Percentiles rank a stretch among this genome's conserved stretches.
Evolutionary conservation across 2,888 invertebrate genomes (phyloP).

Genomic region (Cantharis rufa): DNA sequence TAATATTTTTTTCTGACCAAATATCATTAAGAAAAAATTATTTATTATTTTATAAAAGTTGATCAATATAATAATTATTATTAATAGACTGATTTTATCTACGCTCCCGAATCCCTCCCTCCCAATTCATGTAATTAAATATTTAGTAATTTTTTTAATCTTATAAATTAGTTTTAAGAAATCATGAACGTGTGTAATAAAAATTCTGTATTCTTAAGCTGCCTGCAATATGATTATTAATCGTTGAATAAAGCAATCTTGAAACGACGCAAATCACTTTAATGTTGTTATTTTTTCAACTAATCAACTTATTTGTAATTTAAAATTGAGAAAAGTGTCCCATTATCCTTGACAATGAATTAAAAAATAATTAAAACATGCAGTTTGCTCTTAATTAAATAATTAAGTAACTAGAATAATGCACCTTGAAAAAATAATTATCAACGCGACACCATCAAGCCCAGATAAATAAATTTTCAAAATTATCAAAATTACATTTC

Average conservation of each 20-base stretch:
- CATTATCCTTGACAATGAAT: not conserved
- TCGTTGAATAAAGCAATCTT: not conserved
- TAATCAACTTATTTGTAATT: not conserved
- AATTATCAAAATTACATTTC: not conserved
- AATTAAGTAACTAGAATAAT: not conserved
- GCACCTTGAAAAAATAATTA: not conserved
- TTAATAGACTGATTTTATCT: no score
- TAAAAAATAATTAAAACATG: not conserved
- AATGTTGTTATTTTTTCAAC: not conserved
- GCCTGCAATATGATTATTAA: not conserved
- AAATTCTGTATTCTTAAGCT: not conserved
- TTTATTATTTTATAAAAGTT: not conserved
- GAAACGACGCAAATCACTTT: not conserved
- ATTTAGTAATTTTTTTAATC: not conserved
- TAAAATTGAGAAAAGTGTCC: not conserved
- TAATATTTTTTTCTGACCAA: not conserved
- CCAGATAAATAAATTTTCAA: not conserved
- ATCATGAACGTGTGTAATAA: not conserved
- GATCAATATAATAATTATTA: no score
- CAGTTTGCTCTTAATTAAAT: not conserved
- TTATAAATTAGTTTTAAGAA: not conserved
- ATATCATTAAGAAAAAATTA: not conserved
- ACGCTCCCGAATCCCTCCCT: not conserved
- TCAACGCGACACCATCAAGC: not conserved
- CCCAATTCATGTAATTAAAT: not conserved